These are phyloP conservation scores for Lamellibrachia luymesi DNA, from an alignment of 1,140 invertebrate species.

Conservation along the genomic window DNA sequence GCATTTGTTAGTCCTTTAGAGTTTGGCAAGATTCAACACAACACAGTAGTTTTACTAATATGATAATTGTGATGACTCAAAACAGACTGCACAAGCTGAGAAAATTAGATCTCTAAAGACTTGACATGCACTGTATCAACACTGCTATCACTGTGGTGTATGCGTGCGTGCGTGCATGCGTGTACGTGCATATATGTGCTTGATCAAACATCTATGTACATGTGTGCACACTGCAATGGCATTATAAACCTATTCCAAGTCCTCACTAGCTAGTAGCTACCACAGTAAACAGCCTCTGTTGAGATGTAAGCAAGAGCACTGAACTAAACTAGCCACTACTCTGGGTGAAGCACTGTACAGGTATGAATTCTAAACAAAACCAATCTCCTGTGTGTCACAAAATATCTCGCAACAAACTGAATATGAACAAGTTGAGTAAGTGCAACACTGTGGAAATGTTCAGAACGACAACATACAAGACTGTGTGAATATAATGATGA, in stretches of 20 bases:
- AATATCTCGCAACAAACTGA: neutral
- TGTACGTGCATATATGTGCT: slow-evolving; percentile 9
- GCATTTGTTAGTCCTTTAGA: neutral
- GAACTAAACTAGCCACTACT: neutral
- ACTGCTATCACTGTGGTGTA: neutral
- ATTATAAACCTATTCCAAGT: neutral
- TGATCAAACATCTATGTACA: slow-evolving; percentile 10
- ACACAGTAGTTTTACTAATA: neutral
- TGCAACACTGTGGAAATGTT: neutral
- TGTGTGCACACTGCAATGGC: neutral
- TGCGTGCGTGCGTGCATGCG: neutral
- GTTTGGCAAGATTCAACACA: neutral
- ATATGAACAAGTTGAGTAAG: neutral
- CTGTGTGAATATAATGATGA: neutral
- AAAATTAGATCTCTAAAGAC: neutral
- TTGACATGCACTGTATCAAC: neutral
- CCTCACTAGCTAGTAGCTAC: neutral
- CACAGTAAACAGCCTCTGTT: neutral
- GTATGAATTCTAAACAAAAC: neutral
- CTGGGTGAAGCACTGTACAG: neutral
- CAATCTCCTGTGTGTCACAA: neutral
- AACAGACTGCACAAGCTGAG: neutral
- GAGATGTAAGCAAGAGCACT: neutral
- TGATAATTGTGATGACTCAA: neutral
- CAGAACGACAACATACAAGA: neutral